These are phyloP conservation scores for Boulengeromyrus knoepffleri DNA, from an alignment of 2,113 vertebrate genomes.

Conservation along the genomic window DNA sequence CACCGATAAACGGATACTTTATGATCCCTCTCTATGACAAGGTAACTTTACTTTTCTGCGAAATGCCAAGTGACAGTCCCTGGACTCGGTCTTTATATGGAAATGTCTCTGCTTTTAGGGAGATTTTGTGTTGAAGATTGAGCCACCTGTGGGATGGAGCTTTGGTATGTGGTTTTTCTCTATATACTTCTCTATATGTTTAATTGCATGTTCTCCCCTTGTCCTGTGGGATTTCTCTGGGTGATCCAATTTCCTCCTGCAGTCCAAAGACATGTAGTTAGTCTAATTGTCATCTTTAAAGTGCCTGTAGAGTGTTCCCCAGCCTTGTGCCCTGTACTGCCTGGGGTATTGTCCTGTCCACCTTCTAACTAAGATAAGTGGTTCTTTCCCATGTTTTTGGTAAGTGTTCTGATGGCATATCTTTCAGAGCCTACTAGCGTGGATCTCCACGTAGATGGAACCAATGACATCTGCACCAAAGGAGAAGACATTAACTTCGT, in stretches of 20 bases:
- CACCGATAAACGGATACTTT: slow-evolving; percentile 97
- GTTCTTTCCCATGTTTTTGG: neutral
- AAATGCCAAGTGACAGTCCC: neutral
- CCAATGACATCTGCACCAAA: slow-evolving; percentile 91
- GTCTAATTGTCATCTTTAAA: neutral
- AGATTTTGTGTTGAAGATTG: slow-evolving; percentile 96
- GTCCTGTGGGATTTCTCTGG: neutral
- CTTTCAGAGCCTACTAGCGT: slow-evolving; percentile 81
- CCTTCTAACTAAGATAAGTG: neutral
- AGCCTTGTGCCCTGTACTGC: neutral
- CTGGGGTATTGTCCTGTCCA: neutral
- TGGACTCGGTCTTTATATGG: neutral
- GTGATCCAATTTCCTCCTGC: neutral
- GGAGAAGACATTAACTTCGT: slow-evolving; percentile 96
- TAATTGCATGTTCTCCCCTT: neutral
- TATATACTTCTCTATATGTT: neutral
- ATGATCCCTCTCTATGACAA: slow-evolving; percentile 99
- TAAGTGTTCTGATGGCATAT: neutral
- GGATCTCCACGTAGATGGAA: slow-evolving; percentile 87
- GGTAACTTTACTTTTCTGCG: slow-evolving; percentile 54
- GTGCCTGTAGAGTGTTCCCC: neutral
- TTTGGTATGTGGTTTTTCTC: slow-evolving; percentile 72
- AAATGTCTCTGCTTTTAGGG: slow-evolving; percentile 58
- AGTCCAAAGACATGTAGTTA: neutral
- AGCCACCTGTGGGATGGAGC: slow-evolving; percentile 95